Evolutionary conservation across 2,113 vertebrate genomes (phyloP).

Genomic region (Coreoperca whiteheadi): DNA sequence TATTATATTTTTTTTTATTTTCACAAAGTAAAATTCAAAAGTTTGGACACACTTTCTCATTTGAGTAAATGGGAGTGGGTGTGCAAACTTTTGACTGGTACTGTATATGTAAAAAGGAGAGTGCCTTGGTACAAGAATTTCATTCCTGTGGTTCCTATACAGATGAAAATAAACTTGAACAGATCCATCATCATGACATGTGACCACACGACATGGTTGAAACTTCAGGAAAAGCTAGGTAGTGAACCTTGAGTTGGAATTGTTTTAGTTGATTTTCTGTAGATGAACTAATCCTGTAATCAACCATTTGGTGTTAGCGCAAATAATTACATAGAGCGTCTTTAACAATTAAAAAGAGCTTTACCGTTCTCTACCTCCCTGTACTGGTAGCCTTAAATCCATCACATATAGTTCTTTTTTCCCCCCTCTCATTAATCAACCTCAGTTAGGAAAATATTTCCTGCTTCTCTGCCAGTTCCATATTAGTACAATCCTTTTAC

Average conservation of each 20-base stretch:
- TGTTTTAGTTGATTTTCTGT: neutral
- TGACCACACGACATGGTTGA: neutral
- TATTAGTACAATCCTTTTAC: slow-evolving; percentile 78
- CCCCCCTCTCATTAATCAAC: slow-evolving; percentile 57
- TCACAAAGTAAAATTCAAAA: too few species aligned
- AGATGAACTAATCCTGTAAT: neutral
- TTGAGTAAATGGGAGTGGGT: too few species aligned
- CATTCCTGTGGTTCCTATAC: neutral
- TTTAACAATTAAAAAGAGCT: neutral
- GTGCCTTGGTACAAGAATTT: neutral
- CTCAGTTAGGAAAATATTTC: slow-evolving; percentile 79
- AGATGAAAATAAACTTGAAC: neutral
- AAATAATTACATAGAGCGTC: neutral
- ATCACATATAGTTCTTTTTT: slow-evolving; percentile 23
- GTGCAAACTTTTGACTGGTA: too few species aligned
- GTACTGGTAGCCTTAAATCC: neutral
- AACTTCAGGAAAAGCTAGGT: neutral
- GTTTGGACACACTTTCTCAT: too few species aligned
- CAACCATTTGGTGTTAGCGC: neutral
- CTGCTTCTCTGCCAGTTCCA: slow-evolving; percentile 76
- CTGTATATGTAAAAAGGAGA: too few species aligned
- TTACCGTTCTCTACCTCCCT: neutral
- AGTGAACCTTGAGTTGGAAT: neutral
- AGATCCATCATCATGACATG: neutral
- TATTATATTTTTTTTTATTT: neutral